These are phyloP conservation scores for Drosophila leonis DNA, from an alignment of 2,888 invertebrate genomes.

Conservation along the genomic window DNA sequence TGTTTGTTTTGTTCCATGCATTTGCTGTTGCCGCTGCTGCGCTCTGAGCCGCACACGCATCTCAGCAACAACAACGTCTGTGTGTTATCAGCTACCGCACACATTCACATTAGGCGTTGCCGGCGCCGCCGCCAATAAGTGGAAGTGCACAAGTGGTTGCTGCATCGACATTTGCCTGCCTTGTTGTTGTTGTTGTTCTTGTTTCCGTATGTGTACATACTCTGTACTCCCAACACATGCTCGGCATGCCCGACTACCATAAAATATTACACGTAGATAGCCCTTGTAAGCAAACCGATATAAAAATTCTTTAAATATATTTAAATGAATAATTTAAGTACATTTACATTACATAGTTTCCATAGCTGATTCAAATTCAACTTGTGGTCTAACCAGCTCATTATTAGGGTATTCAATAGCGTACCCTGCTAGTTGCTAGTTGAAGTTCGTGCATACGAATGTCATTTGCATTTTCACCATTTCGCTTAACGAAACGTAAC, in stretches of 20 bases:
- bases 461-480: slow-evolving; percentile 71
- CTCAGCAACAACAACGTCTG: slow-evolving; percentile 32
- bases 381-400: rapidly evolving
- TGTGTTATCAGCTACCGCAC: slow-evolving; percentile 65
- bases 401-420: slow-evolving; percentile 31
- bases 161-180: slow-evolving; percentile 46
- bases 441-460: slow-evolving; percentile 44
- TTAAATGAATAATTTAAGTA: neutral
- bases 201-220: slow-evolving; percentile 41
- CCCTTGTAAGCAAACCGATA: neutral
- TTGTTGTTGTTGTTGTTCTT: slow-evolving; percentile 34
- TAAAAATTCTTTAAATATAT: neutral
- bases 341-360: neutral
- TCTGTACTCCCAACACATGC: neutral
- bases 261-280: neutral
- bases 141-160: slow-evolving; percentile 67
- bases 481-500: slow-evolving; percentile 74
- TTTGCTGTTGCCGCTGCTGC: slow-evolving; percentile 13
- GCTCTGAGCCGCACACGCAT: slow-evolving; percentile 43
- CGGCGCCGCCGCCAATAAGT: slow-evolving; percentile 73
- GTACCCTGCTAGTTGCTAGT: neutral
- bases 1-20: slow-evolving; percentile 40
- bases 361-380: neutral
- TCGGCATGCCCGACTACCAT: neutral
- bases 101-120: slow-evolving; percentile 50